Evolutionary conservation across 2,113 vertebrate species (phyloP), one percentile per base, ranked within the genome.

Genomic region (Astatoreochromis straeleni): DNA sequence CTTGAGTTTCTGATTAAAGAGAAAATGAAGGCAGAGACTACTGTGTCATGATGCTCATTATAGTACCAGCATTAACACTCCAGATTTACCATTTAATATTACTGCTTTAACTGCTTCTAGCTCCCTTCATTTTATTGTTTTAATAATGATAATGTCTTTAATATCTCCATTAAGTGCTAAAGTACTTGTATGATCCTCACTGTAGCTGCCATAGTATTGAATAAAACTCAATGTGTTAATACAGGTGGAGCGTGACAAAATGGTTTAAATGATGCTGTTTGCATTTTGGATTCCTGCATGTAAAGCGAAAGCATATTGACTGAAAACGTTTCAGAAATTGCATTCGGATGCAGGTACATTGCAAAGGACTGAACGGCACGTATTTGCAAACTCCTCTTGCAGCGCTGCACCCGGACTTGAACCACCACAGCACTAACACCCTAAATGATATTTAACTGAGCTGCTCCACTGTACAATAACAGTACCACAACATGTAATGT

Each of bases 221-320:
- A 38, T 47, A 47, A 21, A 81, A 47, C 0, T 29, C 21, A 9
- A 2, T 2, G 3, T 85, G 68, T 75, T 24, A 58, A 54, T 21
- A 83, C 14, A 47, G 54, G 33, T 65, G 29, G 29, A 53, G 51
- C 3, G 51, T 80, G 24, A 60, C 63, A 51, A 53, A 3, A 29
- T 54, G 24, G 70, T 38, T 19, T 79, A 84, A 81, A 47, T 54
- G 58, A n/a, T 40, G 79, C 40, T 45, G 81, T 53, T 65, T 93
- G 95, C 94, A 95, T 95, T 94, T 92, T 92, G 60, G 85, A 92
- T 73, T 11, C 51, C 60, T 93, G 95, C 95, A 95, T 95, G 95
- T 87, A 16, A 81, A 51, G 35, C 29, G 9, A 80, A 83, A 89
- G 85, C 92, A 91, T 89, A 91, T 38, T 86, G 86, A 82, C 80